Percentiles rank a stretch among this genome's conserved stretches.
Conservation (phyloP, 2,797 vertebrate genomes). For the Notoglanidium macrostoma region DNA sequence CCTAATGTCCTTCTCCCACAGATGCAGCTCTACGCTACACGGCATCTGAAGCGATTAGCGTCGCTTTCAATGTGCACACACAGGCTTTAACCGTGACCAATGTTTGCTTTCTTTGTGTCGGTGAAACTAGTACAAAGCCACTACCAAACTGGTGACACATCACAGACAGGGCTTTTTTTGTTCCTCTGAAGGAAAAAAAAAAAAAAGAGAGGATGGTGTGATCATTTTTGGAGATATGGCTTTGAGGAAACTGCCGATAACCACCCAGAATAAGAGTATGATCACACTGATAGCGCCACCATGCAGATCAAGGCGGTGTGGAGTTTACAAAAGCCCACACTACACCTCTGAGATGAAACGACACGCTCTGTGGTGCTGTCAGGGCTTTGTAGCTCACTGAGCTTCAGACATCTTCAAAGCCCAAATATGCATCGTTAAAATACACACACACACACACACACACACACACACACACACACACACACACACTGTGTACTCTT, state of each 20-base stretch:
- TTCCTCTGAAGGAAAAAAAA: not conserved
- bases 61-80: not conserved
- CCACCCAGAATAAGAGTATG: conserved; percentile 19
- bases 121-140: conserved; percentile 9
- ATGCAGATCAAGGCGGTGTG: conserved; percentile 57
- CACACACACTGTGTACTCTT: not conserved
- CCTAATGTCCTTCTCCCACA: not conserved
- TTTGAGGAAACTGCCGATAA: conserved; percentile 33
- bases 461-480: conserved; percentile 23
- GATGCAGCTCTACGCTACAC: not conserved
- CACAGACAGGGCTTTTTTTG: not conserved
- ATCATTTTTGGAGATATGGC: conserved; percentile 14
- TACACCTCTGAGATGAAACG: conserved; percentile 39
- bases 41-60: conserved; percentile 4
- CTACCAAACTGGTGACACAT: not conserved
- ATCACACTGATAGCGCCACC: conserved; percentile 33
- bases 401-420: conserved; percentile 50
- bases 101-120: conserved; percentile 20
- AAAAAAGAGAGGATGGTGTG: conserved; percentile 3
- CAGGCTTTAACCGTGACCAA: conserved; percentile 12
- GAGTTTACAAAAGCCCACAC: conserved; percentile 41
- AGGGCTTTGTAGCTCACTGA: conserved; percentile 32
- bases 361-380: conserved; percentile 7
- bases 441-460: not conserved
- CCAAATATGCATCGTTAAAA: conserved; percentile 38